Percentiles rank a stretch among this genome's conserved stretches.
Evolutionary conservation across 2,113 vertebrate genomes (phyloP).

Genomic region (Chrysochloris asiatica): DNA sequence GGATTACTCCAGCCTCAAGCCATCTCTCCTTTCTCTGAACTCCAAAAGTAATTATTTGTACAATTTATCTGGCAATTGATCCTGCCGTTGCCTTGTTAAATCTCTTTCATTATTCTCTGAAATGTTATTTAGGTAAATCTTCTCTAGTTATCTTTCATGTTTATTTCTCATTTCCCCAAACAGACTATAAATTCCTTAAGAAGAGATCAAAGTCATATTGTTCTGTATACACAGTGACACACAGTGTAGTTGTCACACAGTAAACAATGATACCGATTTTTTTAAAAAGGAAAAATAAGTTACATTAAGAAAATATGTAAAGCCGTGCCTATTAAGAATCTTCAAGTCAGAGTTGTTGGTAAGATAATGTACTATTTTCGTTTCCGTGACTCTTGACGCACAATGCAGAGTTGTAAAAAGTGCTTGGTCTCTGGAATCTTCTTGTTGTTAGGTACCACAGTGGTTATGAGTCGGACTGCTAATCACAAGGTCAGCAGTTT

Average conservation of each 20-base stretch:
- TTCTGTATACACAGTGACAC: conserved; percentile 34
- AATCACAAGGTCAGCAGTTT: too few relatives aligned
- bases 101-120: conserved; percentile 56
- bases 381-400: neutral
- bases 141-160: conserved; percentile 52
- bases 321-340: conserved; percentile 26
- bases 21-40: conserved; percentile 47
- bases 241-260: neutral
- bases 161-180: conserved; percentile 65
- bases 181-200: conserved; percentile 44
- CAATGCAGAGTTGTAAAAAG: neutral
- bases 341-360: neutral
- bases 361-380: neutral
- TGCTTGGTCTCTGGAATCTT: neutral
- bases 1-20: conserved; percentile 48
- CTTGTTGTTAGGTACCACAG: too few relatives aligned
- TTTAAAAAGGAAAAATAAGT: neutral
- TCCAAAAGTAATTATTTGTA: conserved; percentile 65
- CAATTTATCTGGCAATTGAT: conserved; percentile 69
- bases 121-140: conserved; percentile 60
- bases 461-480: too few relatives aligned
- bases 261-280: conserved; percentile 12
- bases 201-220: conserved; percentile 8
- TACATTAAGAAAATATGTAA: conserved; percentile 48
- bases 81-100: conserved; percentile 59